Percentiles rank a stretch among this genome's conserved stretches.
Evolutionary conservation across 2,888 invertebrate species (phyloP).

Genomic region (Drosophila meridionalis): DNA sequence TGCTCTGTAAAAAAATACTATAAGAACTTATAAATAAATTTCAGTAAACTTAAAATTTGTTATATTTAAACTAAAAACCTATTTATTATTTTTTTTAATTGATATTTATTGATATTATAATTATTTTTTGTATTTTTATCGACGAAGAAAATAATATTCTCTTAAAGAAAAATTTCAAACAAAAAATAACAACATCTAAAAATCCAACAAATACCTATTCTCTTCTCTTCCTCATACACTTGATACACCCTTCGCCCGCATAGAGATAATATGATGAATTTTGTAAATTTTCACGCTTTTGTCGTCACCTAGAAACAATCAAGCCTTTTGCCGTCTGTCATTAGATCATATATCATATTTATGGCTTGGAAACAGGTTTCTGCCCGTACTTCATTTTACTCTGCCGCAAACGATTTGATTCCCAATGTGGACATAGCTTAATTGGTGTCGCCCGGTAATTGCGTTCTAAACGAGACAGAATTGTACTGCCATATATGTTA

Average conservation of each 20-base stretch:
- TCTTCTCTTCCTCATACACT: neutral
- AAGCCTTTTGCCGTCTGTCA: conserved; percentile 12
- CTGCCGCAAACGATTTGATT: conserved; percentile 14
- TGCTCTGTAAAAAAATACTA: neutral
- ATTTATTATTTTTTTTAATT: no score
- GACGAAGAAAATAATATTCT: no score
- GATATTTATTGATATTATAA: no score
- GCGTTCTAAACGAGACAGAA: conserved; percentile 36
- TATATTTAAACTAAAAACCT: no score
- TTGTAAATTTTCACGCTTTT: conserved; percentile 21
- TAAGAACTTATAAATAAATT: neutral
- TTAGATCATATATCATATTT: conserved; percentile 24
- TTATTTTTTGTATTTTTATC: no score
- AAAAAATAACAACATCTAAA: no score
- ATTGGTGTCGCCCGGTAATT: conserved; percentile 43
- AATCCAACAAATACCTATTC: neutral
- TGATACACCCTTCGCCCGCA: neutral
- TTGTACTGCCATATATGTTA: conserved; percentile 21
- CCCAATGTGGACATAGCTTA: conserved; percentile 24
- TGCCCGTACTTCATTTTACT: conserved; percentile 6
- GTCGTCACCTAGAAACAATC: conserved; percentile 23
- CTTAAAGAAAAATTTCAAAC: neutral
- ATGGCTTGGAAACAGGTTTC: conserved; percentile 41
- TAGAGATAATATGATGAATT: conserved; percentile 9
- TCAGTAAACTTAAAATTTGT: neutral